Evolutionary conservation across 2,113 vertebrate species (phyloP).

Genomic region (Esox niger): DNA sequence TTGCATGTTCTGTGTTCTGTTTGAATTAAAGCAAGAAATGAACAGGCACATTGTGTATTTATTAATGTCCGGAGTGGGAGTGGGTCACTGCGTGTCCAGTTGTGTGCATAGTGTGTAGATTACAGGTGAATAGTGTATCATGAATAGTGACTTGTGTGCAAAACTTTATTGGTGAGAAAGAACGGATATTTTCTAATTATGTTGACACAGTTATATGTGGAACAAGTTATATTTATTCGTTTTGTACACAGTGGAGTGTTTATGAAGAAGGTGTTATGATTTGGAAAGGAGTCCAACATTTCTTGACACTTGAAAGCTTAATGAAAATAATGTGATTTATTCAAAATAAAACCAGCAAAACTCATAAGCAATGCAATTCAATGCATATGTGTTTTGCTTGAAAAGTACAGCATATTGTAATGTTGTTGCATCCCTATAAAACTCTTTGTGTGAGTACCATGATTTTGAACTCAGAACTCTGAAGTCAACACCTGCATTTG

Average conservation of each 20-base stretch:
- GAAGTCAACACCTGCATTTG: too few species aligned
- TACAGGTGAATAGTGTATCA: too few species aligned
- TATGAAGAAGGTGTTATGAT: not conserved
- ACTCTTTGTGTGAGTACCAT: too few species aligned
- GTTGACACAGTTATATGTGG: not conserved
- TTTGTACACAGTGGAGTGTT: not conserved
- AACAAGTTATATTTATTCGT: not conserved
- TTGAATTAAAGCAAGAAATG: not conserved
- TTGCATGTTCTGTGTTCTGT: not conserved
- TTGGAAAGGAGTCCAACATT: not conserved
- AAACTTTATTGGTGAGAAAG: not conserved
- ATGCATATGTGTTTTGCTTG: too few species aligned
- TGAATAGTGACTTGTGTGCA: slow-evolving; percentile 1
- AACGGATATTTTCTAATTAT: not conserved
- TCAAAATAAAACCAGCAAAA: too few species aligned
- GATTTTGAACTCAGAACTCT: too few species aligned
- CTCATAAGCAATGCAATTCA: too few species aligned
- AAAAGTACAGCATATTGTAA: too few species aligned
- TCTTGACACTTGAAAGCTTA: not conserved
- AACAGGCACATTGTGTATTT: not conserved
- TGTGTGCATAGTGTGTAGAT: not conserved
- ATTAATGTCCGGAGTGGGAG: not conserved
- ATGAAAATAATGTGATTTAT: too few species aligned
- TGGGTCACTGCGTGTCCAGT: not conserved
- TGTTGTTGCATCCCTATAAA: too few species aligned